These are phyloP conservation scores for Buathra laborator DNA, from an alignment of 2,888 invertebrate genomes.

Conservation along the genomic window DNA sequence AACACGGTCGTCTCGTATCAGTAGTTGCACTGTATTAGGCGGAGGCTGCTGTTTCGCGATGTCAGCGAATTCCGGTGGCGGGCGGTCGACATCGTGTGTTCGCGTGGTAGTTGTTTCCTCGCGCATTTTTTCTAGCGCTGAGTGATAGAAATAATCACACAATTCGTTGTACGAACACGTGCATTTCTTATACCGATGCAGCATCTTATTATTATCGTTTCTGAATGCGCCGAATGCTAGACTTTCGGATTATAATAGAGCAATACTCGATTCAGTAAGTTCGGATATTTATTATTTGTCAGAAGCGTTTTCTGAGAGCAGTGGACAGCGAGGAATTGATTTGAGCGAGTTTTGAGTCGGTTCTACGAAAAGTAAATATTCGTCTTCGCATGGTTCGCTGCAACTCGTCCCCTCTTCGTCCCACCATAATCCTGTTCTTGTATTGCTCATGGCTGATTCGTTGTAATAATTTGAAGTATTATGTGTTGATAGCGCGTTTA, in stretches of 20 bases:
- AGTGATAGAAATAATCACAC: not conserved
- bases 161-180: not conserved
- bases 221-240: not conserved
- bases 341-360: no score
- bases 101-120: not conserved
- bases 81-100: not conserved
- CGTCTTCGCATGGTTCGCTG: conserved; percentile 2
- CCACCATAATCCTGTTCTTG: not conserved
- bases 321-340: no score
- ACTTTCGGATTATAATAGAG: not conserved
- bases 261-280: not conserved
- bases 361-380: not conserved
- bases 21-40: not conserved
- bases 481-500: not conserved
- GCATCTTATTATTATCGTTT: not conserved
- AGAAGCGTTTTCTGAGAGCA: not conserved
- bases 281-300: not conserved
- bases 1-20: not conserved
- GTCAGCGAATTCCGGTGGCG: not conserved
- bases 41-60: not conserved
- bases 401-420: conserved; percentile 16
- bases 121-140: not conserved
- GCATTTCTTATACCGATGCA: not conserved
- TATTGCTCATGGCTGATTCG: not conserved
- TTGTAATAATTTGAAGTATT: not conserved